Conservation (phyloP, 2,797 vertebrate species). For the Columba guinea region DNA sequence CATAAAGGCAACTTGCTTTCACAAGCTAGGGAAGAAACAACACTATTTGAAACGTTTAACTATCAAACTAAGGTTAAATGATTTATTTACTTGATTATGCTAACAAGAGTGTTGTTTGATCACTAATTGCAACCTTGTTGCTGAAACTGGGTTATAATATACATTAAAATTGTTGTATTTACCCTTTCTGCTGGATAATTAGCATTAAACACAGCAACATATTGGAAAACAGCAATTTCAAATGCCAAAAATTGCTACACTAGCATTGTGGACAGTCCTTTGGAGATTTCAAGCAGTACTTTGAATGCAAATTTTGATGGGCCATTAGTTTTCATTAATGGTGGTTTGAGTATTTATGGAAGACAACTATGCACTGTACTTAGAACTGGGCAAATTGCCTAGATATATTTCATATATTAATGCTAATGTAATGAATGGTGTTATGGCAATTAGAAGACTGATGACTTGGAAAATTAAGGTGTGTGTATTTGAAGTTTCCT, state of each 20-base stretch:
- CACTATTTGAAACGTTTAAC: background rate
- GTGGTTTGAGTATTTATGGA: slow-evolving; percentile 75
- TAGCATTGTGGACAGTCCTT: slow-evolving; percentile 70
- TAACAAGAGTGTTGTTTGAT: slow-evolving; percentile 37
- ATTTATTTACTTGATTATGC: slow-evolving; percentile 57
- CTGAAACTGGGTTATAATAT: slow-evolving; percentile 39
- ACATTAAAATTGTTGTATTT: slow-evolving; percentile 53
- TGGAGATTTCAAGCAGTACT: slow-evolving; percentile 67
- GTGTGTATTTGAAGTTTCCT: slow-evolving; percentile 56
- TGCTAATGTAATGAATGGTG: slow-evolving; percentile 77
- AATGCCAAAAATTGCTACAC: slow-evolving; percentile 62
- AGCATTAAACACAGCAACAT: slow-evolving; percentile 57
- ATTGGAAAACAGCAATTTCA: slow-evolving; percentile 62
- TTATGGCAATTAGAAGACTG: slow-evolving; percentile 75
- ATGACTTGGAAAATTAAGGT: slow-evolving; percentile 79
- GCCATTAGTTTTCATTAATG: slow-evolving; percentile 83
- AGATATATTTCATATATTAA: slow-evolving; percentile 77
- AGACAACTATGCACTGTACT: slow-evolving; percentile 80
- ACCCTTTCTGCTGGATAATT: slow-evolving; percentile 63
- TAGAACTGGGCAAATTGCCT: slow-evolving; percentile 78
- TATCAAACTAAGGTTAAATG: slow-evolving; percentile 10
- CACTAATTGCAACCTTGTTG: slow-evolving; percentile 59
- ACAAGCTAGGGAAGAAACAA: background rate
- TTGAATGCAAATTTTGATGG: slow-evolving; percentile 77
- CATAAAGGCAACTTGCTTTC: background rate